Evolutionary conservation across 2,888 invertebrate species (phyloP).

Genomic region (Yponomeuta plumbellus): DNA sequence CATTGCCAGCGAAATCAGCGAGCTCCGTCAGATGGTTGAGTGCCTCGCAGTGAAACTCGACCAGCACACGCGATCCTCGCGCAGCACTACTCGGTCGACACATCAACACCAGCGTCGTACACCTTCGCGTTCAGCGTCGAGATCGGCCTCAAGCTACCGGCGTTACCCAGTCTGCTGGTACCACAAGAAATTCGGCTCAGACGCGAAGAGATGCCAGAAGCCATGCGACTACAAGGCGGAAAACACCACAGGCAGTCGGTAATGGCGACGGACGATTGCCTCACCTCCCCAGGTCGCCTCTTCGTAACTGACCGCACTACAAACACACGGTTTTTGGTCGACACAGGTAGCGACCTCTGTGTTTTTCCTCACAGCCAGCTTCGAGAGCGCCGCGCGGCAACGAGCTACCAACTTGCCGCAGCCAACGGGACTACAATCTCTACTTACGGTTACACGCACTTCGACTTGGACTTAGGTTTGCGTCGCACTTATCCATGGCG

Average conservation of each 20-base stretch:
- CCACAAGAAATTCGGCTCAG: slow-evolving; percentile 10
- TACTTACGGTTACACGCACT: slow-evolving; percentile 16
- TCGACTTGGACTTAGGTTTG: no score
- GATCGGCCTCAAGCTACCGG: slow-evolving; percentile 12
- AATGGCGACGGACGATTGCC: slow-evolving; percentile 18
- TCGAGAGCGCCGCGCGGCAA: no score
- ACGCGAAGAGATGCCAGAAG: slow-evolving; percentile 13
- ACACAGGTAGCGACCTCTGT: no score
- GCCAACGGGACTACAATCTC: no score
- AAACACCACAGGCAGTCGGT: slow-evolving; percentile 18
- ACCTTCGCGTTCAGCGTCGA: not conserved
- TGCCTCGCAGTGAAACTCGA: not conserved
- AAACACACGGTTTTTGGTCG: slow-evolving; percentile 17
- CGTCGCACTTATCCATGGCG: no score
- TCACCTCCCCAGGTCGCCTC: slow-evolving; percentile 13
- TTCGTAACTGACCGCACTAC: slow-evolving; percentile 18
- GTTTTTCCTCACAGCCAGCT: no score
- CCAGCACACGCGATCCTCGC: no score
- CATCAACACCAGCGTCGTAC: not conserved
- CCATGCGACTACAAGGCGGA: slow-evolving; percentile 16
- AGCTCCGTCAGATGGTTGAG: not conserved
- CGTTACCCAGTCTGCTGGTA: slow-evolving; percentile 16
- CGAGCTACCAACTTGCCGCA: no score
- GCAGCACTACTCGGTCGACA: not conserved
- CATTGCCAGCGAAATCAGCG: not conserved